Percentiles rank a stretch among this genome's conserved stretches.
Conservation (phyloP, 2,797 vertebrate species). For the Anguilla megastoma region DNA sequence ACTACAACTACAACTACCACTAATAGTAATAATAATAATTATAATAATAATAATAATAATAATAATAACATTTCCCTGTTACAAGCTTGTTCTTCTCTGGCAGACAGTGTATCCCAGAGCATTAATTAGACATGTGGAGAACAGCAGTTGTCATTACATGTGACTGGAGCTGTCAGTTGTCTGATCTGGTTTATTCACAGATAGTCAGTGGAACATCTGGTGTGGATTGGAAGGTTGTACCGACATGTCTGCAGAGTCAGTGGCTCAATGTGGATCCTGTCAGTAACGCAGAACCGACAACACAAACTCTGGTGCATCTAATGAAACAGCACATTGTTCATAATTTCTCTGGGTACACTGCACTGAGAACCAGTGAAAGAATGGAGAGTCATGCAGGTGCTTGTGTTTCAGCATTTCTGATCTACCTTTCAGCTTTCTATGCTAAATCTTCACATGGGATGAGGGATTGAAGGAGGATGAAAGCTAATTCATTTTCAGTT, state of each 20-base stretch:
- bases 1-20: not conserved
- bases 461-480: conserved; percentile 7
- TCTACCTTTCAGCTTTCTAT: not conserved
- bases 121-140: conserved; percentile 14
- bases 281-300: not conserved
- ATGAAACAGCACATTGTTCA: not conserved
- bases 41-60: not conserved
- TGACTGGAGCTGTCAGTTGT: conserved; percentile 7
- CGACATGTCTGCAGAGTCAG: not conserved
- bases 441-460: not conserved
- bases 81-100: not conserved
- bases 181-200: conserved; percentile 1
- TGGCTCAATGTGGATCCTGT: not conserved
- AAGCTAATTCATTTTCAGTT: conserved; percentile 21
- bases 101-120: not conserved
- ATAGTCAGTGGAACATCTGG: not conserved
- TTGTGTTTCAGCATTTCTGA: not conserved
- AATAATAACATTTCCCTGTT: not conserved
- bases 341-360: not conserved
- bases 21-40: not conserved
- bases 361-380: not conserved
- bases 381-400: not conserved
- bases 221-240: not conserved
- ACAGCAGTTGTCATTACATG: conserved; percentile 11
- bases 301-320: not conserved